Percentiles rank a stretch among this genome's conserved stretches.
Conservation (phyloP, 1,140 invertebrate genomes). For the Apocrypta bakeri region DNA sequence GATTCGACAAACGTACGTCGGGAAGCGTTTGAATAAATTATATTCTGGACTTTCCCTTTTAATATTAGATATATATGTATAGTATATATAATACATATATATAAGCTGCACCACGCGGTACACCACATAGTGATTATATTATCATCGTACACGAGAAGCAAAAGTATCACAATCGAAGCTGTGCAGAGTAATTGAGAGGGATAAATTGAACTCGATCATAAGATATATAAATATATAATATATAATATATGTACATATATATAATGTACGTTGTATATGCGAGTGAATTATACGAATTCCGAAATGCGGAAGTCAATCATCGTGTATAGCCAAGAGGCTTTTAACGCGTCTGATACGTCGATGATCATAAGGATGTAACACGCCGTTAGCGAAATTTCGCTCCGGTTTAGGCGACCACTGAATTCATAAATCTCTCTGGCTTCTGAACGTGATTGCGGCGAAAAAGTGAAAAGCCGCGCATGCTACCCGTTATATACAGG, state of each 20-base stretch:
- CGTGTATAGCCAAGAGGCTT: not conserved
- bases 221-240: not conserved
- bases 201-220: no score
- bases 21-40: not conserved
- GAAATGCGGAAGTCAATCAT: conserved; percentile 22
- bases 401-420: not conserved
- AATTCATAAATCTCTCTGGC: conserved; percentile 11
- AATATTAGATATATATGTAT: no score
- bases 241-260: not conserved
- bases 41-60: no score
- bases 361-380: conserved; percentile 14
- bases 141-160: no score
- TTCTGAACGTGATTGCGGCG: not conserved
- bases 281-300: not conserved
- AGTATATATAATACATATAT: no score
- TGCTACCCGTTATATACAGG: not conserved
- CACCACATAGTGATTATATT: no score
- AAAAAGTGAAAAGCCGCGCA: not conserved
- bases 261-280: not conserved
- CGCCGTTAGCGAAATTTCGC: not conserved
- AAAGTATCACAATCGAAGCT: no score
- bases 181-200: no score
- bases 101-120: no score
- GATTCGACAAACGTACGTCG: not conserved
- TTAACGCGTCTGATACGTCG: not conserved